Percentiles rank a stretch among this genome's conserved stretches.
Evolutionary conservation across 2,113 vertebrate species (phyloP).

Genomic region (Ibidorhyncha struthersii): DNA sequence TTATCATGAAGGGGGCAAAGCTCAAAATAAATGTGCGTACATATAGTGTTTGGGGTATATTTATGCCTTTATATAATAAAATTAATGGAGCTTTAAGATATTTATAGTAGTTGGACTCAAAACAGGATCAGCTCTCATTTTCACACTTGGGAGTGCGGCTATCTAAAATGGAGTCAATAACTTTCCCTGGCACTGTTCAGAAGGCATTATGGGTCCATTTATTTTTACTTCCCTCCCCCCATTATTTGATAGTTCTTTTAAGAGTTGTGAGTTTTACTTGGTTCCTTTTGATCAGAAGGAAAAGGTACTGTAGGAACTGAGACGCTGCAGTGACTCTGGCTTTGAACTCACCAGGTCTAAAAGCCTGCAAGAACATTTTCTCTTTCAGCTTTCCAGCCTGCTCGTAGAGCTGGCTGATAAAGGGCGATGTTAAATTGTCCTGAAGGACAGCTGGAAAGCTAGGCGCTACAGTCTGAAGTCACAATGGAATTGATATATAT

Average conservation of each 20-base stretch:
- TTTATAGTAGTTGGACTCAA: background rate
- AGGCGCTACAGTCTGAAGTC: background rate
- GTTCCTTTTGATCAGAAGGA: constrained; percentile 62
- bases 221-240: constrained; percentile 54
- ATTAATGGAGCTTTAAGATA: background rate
- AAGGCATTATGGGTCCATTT: constrained; percentile 6
- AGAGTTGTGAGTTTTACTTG: constrained; percentile 40
- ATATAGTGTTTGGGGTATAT: background rate
- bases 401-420: constrained; percentile 22
- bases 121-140: background rate
- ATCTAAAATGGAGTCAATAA: constrained; percentile 7
- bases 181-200: background rate
- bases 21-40: background rate
- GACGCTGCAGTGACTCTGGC: constrained; percentile 21
- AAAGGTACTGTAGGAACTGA: constrained; percentile 44
- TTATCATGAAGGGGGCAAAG: background rate
- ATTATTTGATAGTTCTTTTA: constrained; percentile 68
- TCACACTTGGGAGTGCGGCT: background rate
- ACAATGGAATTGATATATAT: background rate
- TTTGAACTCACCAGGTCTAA: constrained; percentile 78
- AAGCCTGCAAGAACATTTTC: constrained; percentile 72
- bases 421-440: constrained; percentile 55
- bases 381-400: constrained; percentile 20
- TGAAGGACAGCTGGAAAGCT: constrained; percentile 55
- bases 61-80: background rate